These are phyloP conservation scores for Sebastes iracundus DNA, from an alignment of 2,797 vertebrate species.

Conservation along the genomic window DNA sequence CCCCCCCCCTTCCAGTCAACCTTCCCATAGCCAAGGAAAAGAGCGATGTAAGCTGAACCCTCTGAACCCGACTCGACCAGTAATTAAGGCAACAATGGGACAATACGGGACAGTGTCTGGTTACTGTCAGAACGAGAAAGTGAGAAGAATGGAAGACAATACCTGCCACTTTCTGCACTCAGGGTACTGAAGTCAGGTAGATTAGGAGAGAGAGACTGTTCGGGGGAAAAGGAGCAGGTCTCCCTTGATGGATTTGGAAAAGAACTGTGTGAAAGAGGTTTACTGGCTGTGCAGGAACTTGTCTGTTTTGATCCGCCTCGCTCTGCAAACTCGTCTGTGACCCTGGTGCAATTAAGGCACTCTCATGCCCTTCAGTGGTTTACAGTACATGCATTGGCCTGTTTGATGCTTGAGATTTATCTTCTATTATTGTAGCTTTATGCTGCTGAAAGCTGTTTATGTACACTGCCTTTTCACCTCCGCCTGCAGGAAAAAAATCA, in stretches of 20 bases:
- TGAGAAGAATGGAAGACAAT: slow-evolving; percentile 70
- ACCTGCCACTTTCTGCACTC: slow-evolving; percentile 65
- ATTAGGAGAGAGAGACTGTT: slow-evolving; percentile 19
- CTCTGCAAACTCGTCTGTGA: slow-evolving; percentile 26
- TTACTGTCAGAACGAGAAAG: slow-evolving; percentile 70
- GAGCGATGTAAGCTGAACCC: slow-evolving; percentile 55
- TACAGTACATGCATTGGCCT: slow-evolving; percentile 19
- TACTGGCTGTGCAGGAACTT: slow-evolving; percentile 38
- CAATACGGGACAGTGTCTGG: slow-evolving; percentile 67
- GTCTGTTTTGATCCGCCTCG: slow-evolving; percentile 40
- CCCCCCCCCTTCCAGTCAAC: slow-evolving; percentile 5
- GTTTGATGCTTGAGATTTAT: slow-evolving; percentile 28
- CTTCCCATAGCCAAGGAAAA: slow-evolving; percentile 54
- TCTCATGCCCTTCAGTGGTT: slow-evolving; percentile 50
- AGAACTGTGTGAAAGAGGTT: slow-evolving; percentile 30
- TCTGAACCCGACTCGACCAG: slow-evolving; percentile 62
- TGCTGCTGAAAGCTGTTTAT: slow-evolving; percentile 34
- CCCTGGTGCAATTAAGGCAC: slow-evolving; percentile 16
- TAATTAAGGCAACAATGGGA: slow-evolving; percentile 75
- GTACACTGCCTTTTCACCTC: not conserved
- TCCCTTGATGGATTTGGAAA: slow-evolving; percentile 29
- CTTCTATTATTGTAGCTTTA: slow-evolving; percentile 25
- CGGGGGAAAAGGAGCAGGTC: not conserved
- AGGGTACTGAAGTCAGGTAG: slow-evolving; percentile 45
- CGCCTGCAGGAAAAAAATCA: not conserved